phyloP scores from a whole-genome alignment of 2,113 vertebrate species.

The Hippocampus barbouri region DNA sequence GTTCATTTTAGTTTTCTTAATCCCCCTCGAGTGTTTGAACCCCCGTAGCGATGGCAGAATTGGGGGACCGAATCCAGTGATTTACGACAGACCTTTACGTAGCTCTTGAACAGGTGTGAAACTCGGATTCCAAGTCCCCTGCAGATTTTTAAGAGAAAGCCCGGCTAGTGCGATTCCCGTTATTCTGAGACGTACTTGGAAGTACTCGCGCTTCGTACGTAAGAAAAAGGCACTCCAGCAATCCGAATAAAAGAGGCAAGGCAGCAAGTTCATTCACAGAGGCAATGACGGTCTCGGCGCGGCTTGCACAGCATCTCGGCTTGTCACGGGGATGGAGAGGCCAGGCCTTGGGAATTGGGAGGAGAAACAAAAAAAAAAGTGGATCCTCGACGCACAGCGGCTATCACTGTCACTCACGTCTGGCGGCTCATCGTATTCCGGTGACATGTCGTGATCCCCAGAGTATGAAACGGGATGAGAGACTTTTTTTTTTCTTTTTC shows the following conservation, averaged over 20 bases:
- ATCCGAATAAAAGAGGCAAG: not conserved
- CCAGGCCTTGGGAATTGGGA: slow-evolving; percentile 54
- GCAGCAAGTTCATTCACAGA: slow-evolving; percentile 9
- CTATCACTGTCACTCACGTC: slow-evolving; percentile 66
- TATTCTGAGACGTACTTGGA: no score
- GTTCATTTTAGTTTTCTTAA: slow-evolving; percentile 10
- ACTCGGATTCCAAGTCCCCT: not conserved
- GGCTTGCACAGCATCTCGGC: slow-evolving; percentile 57
- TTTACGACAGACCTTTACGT: slow-evolving; percentile 7
- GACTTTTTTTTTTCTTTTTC: slow-evolving; percentile 8
- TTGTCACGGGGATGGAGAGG: slow-evolving; percentile 56
- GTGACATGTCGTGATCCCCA: slow-evolving; percentile 52
- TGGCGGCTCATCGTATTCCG: slow-evolving; percentile 37
- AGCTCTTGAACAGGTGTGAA: slow-evolving; percentile 4
- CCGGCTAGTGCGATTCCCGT: no score
- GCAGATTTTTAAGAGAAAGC: not conserved
- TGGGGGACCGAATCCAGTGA: slow-evolving; percentile 5
- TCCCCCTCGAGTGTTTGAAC: slow-evolving; percentile 4
- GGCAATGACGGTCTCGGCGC: slow-evolving; percentile 43
- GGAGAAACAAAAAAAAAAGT: slow-evolving; percentile 35
- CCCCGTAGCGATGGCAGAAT: slow-evolving; percentile 8
- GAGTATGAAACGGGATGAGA: slow-evolving; percentile 37
- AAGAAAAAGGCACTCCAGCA: not conserved
- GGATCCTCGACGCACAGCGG: slow-evolving; percentile 47
- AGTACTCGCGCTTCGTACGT: no score